Base-by-base conservation (phyloP, 2,113 vertebrate genomes). In the Istiophorus platypterus region DNA sequence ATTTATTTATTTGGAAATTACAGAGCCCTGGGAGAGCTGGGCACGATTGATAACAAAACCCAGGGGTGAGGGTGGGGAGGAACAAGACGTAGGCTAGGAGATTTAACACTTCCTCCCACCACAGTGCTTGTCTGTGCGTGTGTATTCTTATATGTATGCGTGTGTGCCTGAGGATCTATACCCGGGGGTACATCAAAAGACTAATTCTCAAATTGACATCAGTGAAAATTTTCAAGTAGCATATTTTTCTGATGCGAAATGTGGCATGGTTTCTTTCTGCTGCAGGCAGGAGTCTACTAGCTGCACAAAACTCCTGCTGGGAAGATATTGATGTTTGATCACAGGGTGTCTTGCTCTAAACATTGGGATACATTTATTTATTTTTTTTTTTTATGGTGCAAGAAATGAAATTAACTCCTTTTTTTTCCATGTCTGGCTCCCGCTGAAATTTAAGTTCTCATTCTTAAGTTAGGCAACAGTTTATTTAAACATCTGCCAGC, bases 1-100 rank as follows among this genome's bases (percentile, higher is more conserved):
- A 93, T 92, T 93, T 92, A 92, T 93, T 94, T 93, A 93, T 93
- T 93, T 91, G 82, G 68, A 93, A 92, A 93, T 90, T 88, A 90
- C 80, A 82, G 87, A 86, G 74, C 70, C 72, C 69, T 78, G 81
- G 78, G 86, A 91, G 89, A 89, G 80, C 87, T 92, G 89, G 87
- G 76, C 80, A 80, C 62, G 45, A 90, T 89, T 93, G 92, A 94
- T 93, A 88, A 92, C 45, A 47, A 78, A 82, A 76, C 71, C 66
- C 54, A 81, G 82, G 81, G 82, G 75, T 2, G 71, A 82, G 72
- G 42, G 58, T 54, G 59, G 73, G 66, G 42, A 65, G 27, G 52
- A 49, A n/a, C 57, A 54, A 74, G 61, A 72, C n/a, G 14, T 29
- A 42, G 58, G 67, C 62, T 56, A 5, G 8, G 54, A 82, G 69